Percentiles rank a stretch among this genome's conserved stretches.
Evolutionary conservation across 2,797 vertebrate genomes (phyloP).

Genomic region (Coracias cyanogaster): DNA sequence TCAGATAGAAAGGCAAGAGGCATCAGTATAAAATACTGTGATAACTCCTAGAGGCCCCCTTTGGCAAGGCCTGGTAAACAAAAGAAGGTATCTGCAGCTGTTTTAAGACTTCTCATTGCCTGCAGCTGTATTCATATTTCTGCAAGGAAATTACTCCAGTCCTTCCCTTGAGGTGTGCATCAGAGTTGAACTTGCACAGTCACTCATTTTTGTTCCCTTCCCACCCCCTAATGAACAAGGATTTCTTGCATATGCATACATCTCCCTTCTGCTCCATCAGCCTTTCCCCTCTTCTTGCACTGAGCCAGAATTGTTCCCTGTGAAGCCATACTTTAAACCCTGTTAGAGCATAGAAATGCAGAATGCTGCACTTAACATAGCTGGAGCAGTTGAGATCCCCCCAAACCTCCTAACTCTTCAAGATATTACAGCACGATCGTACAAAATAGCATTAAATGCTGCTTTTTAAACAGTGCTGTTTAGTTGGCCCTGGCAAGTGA

Average conservation of each 20-base stretch:
- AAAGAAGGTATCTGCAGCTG: neutral
- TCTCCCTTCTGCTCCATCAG: neutral
- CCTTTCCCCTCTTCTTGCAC: neutral
- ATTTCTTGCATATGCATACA: neutral
- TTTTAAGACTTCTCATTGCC: neutral
- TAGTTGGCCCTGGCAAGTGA: neutral
- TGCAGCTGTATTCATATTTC: neutral
- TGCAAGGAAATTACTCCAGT: neutral
- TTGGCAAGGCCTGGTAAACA: neutral
- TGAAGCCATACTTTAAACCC: neutral
- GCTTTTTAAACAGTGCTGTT: fast-evolving
- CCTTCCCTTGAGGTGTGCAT: neutral
- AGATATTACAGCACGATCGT: neutral
- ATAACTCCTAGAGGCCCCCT: neutral
- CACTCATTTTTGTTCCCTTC: neutral
- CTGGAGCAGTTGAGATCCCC: neutral
- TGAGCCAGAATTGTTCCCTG: neutral
- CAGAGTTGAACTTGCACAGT: neutral
- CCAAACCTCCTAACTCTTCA: neutral
- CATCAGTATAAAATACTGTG: neutral
- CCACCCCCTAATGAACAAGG: neutral
- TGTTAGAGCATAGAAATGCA: neutral
- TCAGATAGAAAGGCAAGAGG: neutral
- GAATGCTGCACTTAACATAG: neutral
- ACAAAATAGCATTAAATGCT: neutral